Conservation (phyloP, 2,797 vertebrate genomes). For the Glossophaga mutica region DNA sequence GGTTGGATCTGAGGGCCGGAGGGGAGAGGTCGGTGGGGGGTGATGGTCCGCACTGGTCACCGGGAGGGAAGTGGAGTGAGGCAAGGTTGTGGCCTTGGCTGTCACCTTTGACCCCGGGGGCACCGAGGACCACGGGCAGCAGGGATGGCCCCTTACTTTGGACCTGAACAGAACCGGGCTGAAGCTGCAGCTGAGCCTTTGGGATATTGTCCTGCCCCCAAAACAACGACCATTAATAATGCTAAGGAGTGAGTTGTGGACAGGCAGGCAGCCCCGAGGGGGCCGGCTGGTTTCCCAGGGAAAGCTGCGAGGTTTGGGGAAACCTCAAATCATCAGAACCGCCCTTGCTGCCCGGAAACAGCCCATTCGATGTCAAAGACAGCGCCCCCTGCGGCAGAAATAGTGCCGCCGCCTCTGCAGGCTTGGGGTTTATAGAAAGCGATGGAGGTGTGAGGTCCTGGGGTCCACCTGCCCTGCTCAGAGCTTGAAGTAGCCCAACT, state of each 20-base stretch:
- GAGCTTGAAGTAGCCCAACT: too few species aligned
- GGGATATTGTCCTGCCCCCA: background rate
- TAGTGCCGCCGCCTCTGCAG: rapidly evolving
- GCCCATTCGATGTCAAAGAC: rapidly evolving
- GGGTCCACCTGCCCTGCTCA: background rate
- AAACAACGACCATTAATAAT: background rate
- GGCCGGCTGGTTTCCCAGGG: background rate
- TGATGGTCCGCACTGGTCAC: too few species aligned
- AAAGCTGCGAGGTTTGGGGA: background rate
- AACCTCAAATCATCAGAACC: background rate
- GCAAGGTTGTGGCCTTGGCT: background rate
- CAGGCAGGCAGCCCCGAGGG: background rate
- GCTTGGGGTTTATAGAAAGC: background rate
- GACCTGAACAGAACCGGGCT: background rate
- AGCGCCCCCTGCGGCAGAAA: background rate
- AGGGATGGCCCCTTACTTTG: background rate
- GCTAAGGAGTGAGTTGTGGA: background rate
- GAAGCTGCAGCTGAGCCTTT: too few species aligned
- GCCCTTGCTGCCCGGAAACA: background rate
- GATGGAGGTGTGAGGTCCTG: rapidly evolving
- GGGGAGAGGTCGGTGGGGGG: rapidly evolving
- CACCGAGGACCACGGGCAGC: too few species aligned
- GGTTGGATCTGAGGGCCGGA: background rate
- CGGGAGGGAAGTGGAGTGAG: background rate
- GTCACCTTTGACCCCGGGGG: too few species aligned